phyloP scores from a whole-genome alignment of 2,888 invertebrate genomes.

The Apamea anceps region DNA sequence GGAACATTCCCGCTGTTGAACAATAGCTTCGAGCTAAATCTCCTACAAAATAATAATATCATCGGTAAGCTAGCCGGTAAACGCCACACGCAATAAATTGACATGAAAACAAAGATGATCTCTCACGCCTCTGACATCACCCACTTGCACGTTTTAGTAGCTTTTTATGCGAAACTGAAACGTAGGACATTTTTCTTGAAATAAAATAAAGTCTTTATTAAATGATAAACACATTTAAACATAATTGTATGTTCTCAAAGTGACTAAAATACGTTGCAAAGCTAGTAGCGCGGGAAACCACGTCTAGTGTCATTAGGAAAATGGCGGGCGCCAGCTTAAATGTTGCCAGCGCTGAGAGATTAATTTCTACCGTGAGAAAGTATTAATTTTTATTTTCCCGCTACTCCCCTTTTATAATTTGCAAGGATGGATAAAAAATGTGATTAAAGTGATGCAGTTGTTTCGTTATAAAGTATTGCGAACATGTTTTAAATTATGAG shows the following conservation, averaged over 20 bases:
- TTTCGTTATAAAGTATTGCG: constrained; percentile 37
- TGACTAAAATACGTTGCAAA: constrained; percentile 64
- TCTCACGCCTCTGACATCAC: neutral
- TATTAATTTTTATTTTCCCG: constrained; percentile 72
- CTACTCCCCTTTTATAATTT: constrained; percentile 65
- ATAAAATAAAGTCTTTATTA: constrained; percentile 9
- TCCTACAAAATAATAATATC: neutral
- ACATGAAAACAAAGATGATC: neutral
- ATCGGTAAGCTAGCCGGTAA: neutral
- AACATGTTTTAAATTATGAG: constrained; percentile 25
- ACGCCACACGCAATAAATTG: neutral
- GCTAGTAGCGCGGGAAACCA: constrained; percentile 66
- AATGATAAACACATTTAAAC: constrained; percentile 49
- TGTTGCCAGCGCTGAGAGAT: constrained; percentile 77
- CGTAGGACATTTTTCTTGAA: too few species aligned
- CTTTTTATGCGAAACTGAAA: neutral
- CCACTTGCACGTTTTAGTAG: neutral
- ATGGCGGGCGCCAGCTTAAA: constrained; percentile 78
- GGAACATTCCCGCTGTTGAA: neutral
- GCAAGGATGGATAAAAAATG: constrained; percentile 57
- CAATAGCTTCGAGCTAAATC: neutral
- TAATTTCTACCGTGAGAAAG: constrained; percentile 68
- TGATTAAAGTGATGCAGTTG: constrained; percentile 54
- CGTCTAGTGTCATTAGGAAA: constrained; percentile 82
- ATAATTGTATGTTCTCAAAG: constrained; percentile 56